Percentiles rank a stretch among this genome's conserved stretches.
Evolutionary conservation across 1,140 invertebrate species (phyloP).

Genomic region (Oedothorax gibbosus): DNA sequence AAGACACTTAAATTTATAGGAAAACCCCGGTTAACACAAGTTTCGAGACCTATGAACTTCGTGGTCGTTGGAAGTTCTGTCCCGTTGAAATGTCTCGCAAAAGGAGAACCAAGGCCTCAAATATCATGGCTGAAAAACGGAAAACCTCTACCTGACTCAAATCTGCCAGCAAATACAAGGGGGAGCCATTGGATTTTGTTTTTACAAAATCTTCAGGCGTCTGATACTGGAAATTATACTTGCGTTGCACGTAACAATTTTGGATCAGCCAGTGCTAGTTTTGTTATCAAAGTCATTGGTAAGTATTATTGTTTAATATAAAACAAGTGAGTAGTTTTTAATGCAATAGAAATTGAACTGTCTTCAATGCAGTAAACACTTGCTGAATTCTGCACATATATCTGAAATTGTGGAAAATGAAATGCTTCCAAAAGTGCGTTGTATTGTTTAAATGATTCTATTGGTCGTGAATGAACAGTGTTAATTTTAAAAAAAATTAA

Average conservation of each 20-base stretch:
- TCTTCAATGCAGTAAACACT: too few species aligned
- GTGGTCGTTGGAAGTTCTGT: slow-evolving; percentile 51
- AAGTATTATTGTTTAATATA: slow-evolving; percentile 66
- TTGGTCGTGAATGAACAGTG: too few species aligned
- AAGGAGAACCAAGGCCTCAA: slow-evolving; percentile 44
- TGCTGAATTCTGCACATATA: too few species aligned
- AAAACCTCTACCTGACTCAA: slow-evolving; percentile 49
- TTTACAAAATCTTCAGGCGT: slow-evolving; percentile 63
- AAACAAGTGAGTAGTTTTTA: too few species aligned
- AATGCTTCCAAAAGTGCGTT: too few species aligned
- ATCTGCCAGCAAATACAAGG: slow-evolving; percentile 23
- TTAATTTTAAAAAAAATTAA: too few species aligned
- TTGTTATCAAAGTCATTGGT: slow-evolving; percentile 81
- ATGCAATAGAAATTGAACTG: too few species aligned
- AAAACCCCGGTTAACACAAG: slow-evolving; percentile 46
- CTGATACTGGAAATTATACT: slow-evolving; percentile 86
- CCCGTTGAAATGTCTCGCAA: slow-evolving; percentile 48
- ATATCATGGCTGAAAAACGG: slow-evolving; percentile 60
- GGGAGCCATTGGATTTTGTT: slow-evolving; percentile 42
- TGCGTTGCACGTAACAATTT: slow-evolving; percentile 84
- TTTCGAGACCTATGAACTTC: slow-evolving; percentile 31
- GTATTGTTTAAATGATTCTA: too few species aligned
- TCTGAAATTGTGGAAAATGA: too few species aligned
- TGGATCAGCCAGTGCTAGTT: slow-evolving; percentile 82
- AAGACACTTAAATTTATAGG: slow-evolving; percentile 17